Conservation (phyloP, 2,888 invertebrate genomes). For the Pycnomerus fuliginosus region DNA sequence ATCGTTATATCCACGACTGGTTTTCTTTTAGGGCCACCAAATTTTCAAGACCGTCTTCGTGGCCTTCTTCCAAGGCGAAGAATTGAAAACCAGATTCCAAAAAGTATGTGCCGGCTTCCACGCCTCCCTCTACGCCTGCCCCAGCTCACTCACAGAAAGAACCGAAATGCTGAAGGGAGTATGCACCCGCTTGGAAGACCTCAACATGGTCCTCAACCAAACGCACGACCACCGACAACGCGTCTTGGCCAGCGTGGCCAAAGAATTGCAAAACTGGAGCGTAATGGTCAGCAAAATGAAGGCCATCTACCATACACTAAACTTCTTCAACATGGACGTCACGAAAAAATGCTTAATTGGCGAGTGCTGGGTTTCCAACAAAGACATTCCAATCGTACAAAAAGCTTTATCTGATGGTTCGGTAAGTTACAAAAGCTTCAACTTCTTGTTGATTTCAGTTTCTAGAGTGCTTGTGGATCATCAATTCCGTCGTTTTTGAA, state of each 20-base stretch:
- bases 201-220: slow-evolving; percentile 80
- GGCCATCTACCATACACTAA: slow-evolving; percentile 74
- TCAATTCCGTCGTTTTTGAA: slow-evolving; percentile 75
- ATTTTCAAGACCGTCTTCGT: slow-evolving; percentile 89
- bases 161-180: slow-evolving; percentile 90
- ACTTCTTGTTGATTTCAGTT: too few relatives aligned
- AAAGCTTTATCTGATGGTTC: slow-evolving; percentile 79
- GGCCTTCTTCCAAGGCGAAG: slow-evolving; percentile 89
- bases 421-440: too few relatives aligned
- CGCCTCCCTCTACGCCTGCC: slow-evolving; percentile 90
- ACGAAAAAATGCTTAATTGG: slow-evolving; percentile 71
- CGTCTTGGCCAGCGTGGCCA: slow-evolving; percentile 80
- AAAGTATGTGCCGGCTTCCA: slow-evolving; percentile 94
- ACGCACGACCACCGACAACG: slow-evolving; percentile 85
- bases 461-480: slow-evolving; percentile 59
- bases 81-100: slow-evolving; percentile 83
- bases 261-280: slow-evolving; percentile 85
- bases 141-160: slow-evolving; percentile 81
- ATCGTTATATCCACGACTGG: slow-evolving; percentile 30
- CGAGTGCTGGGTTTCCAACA: slow-evolving; percentile 72
- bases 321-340: slow-evolving; percentile 71
- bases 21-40: slow-evolving; percentile 74
- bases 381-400: slow-evolving; percentile 71
- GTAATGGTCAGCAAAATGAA: slow-evolving; percentile 78
- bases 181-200: slow-evolving; percentile 84